These are phyloP conservation scores for Dendrocopos noguchii DNA, from an alignment of 2,113 vertebrate species.

Conservation along the genomic window DNA sequence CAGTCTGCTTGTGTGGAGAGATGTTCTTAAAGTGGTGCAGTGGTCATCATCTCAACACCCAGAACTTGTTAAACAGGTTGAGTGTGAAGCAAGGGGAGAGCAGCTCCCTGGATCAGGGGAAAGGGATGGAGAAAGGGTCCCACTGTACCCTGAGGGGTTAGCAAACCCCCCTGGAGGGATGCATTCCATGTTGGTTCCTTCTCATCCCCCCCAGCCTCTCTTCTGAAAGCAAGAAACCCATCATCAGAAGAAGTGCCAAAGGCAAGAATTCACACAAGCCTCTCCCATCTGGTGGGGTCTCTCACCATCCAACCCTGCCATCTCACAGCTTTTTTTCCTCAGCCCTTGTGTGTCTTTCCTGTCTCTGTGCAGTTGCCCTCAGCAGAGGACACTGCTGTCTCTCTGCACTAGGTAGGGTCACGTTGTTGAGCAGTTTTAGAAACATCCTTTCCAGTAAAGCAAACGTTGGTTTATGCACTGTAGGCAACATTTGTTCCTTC, in stretches of 20 bases:
- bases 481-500: neutral
- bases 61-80: neutral
- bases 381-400: neutral
- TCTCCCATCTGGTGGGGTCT: neutral
- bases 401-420: neutral
- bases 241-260: neutral
- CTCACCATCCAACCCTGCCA: neutral
- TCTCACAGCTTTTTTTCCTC: neutral
- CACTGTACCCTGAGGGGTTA: neutral
- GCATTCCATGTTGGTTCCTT: neutral
- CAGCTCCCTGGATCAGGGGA: neutral
- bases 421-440: neutral
- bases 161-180: neutral
- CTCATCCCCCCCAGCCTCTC: neutral
- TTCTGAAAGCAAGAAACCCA: neutral
- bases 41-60: accelerated
- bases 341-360: neutral
- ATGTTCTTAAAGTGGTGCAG: neutral
- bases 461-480: neutral
- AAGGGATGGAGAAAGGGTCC: neutral
- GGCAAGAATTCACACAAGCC: neutral
- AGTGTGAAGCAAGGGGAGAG: neutral
- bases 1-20: neutral
- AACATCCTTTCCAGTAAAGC: neutral
- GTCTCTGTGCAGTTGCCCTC: neutral